A percentile compares a stretch with the other conserved stretches of the same genome.
Evolutionary conservation across 30 jellyfish, hydroid and myxozoan species (phyloP).

Genomic region (Aurelia aurita): DNA sequence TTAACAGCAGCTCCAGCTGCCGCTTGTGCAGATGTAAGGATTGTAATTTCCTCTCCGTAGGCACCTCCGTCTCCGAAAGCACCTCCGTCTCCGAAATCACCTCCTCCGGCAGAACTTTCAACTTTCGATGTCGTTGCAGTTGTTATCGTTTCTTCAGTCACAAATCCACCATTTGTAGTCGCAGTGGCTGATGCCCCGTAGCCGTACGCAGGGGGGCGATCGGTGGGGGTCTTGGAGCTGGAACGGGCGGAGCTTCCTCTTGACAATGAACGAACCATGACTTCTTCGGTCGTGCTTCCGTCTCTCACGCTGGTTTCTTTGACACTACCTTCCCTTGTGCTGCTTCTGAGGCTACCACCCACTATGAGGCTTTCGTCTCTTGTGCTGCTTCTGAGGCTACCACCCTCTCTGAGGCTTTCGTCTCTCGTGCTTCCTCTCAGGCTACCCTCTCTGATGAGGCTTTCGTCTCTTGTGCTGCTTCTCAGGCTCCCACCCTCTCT

Average conservation of each 20-base stretch:
- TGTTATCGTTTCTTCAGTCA: slow-evolving; percentile 58
- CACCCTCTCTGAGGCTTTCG: not conserved
- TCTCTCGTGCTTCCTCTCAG: slow-evolving; percentile 3
- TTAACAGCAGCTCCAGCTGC: slow-evolving; percentile 39
- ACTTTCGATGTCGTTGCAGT: slow-evolving; percentile 32
- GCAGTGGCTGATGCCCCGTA: slow-evolving; percentile 23
- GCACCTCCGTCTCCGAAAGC: slow-evolving; percentile 16
- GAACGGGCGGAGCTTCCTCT: slow-evolving; percentile 59
- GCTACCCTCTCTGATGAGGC: not conserved
- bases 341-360: not conserved
- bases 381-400: not conserved
- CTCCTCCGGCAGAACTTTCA: slow-evolving; percentile 43
- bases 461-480: not conserved
- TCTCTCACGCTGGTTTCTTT: slow-evolving; percentile 26
- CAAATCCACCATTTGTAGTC: slow-evolving; percentile 26
- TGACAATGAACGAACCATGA: slow-evolving; percentile 46
- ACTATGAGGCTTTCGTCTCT: not conserved
- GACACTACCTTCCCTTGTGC: slow-evolving; percentile 7
- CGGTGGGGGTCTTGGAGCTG: slow-evolving; percentile 62
- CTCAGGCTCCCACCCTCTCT: slow-evolving; percentile 8
- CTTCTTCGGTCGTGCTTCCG: slow-evolving; percentile 51
- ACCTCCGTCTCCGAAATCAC: slow-evolving; percentile 3
- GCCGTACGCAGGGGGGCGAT: slow-evolving; percentile 74
- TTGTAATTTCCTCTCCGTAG: not conserved
- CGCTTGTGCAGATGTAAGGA: not conserved